Evolutionary conservation across 2,888 invertebrate genomes (phyloP), one percentile per base, ranked within the genome.

Genomic region (Agrotis clavis): DNA sequence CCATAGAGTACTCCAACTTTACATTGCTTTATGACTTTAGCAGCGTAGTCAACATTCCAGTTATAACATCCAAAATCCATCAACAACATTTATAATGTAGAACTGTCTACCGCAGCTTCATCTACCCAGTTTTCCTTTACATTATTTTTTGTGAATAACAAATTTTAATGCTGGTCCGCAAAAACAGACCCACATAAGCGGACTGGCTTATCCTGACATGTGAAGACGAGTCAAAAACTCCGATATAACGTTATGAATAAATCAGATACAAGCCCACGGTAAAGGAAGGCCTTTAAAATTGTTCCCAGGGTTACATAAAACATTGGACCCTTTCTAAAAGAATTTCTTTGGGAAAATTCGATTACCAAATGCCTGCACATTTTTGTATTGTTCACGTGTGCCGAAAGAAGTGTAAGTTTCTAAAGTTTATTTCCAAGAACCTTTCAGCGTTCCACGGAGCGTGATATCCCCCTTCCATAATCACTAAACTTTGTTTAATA

Each of bases 221-320:
- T 30, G 56, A 72, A 63, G 50, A 14, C 50, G 18, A 50, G 35
- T 60, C 25, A 63, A 71, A 66, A 79, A 84, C 45, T 64, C 61
- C 63, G 76, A 79, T 79, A 79, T 56, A 74, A 71, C 57, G 57
- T 74, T 74, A 76, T 85, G 82, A 85, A 85, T 85, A 83, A 85
- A 81, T 85, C 81, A 85, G 54, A 74, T 9, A 67, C 67, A 67
- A 30, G 60, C 48, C 45, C 45, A 70, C 57, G 19, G 60, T 16
- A 84, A 74, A 67, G 45, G 62, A 41, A 25, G 14, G 2, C 18
- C 48, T 67, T 71, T 54, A 68, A 70, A 71, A 72, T 62, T 65
- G 72, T 71, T 62, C 21, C 60, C 51, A 5, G 60, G 57, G 54
- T 67, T 67, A 67, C 63, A 67, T 61, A 59, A 73, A 68, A 83